Conservation (phyloP, 2,888 invertebrate species). For the Thalpophila matura region DNA sequence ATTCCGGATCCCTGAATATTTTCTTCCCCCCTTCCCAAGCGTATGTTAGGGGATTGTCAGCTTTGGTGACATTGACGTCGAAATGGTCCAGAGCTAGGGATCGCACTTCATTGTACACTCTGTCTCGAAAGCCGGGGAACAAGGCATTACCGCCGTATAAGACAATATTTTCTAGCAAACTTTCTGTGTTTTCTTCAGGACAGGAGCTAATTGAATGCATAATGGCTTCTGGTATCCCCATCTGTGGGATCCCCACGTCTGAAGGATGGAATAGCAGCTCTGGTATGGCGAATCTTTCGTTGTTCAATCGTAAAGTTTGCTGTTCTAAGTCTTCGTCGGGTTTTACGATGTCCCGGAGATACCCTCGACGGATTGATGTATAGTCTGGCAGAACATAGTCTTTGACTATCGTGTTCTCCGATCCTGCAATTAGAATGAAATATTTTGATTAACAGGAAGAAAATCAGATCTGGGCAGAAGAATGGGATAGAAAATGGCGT, state of each 20-base stretch:
- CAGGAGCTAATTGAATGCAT: constrained; percentile 94
- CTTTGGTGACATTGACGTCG: constrained; percentile 92
- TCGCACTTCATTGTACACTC: constrained; percentile 92
- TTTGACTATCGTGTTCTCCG: constrained; percentile 93
- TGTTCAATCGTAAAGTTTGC: constrained; percentile 96
- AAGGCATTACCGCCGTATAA: constrained; percentile 95
- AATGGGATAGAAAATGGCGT: too few relatives aligned
- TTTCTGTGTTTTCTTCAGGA: constrained; percentile 93
- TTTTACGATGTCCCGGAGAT: constrained; percentile 80
- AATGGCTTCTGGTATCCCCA: constrained; percentile 98
- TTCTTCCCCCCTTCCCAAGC: constrained; percentile 97
- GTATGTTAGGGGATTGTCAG: constrained; percentile 94
- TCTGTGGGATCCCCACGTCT: constrained; percentile 97
- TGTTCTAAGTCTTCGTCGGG: constrained; percentile 90
- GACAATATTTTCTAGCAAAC: constrained; percentile 95
- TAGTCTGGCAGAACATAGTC: constrained; percentile 99
- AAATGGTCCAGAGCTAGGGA: constrained; percentile 94
- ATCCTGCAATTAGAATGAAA: constrained; percentile 72
- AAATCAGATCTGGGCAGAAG: too few relatives aligned
- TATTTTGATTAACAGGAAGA: too few relatives aligned
- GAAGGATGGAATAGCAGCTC: constrained; percentile 98
- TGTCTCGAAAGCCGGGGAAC: constrained; percentile 96
- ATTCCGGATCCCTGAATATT: constrained; percentile 93
- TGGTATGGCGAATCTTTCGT: constrained; percentile 98
- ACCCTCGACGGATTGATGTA: constrained; percentile 96